A percentile compares a stretch with the other conserved stretches of the same genome.
Conservation (phyloP, 2,113 vertebrate genomes). For the Cyprinodon variegatus region DNA sequence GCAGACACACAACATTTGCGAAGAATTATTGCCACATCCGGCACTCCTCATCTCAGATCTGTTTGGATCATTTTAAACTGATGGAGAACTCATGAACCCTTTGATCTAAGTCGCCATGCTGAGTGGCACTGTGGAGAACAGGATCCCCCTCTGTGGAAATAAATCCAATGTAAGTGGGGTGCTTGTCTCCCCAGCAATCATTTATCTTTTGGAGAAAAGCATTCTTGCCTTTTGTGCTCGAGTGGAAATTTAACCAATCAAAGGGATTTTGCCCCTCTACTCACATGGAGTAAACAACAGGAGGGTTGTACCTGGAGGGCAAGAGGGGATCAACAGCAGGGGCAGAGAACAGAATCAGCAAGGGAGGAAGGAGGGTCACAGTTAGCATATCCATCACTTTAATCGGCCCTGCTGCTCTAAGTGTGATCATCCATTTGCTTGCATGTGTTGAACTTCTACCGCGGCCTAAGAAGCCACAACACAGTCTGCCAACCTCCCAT, state of each 20-base stretch:
- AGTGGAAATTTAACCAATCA: constrained; percentile 59
- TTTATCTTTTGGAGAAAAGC: constrained; percentile 61
- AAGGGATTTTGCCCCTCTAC: constrained; percentile 44
- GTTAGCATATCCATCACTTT: constrained; percentile 62
- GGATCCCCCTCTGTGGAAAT: constrained; percentile 27
- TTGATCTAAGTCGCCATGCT: constrained; percentile 36
- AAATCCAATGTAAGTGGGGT: constrained; percentile 53
- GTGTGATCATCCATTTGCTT: constrained; percentile 48
- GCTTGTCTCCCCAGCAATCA: constrained; percentile 51
- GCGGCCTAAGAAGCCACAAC: constrained; percentile 29
- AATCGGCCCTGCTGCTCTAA: constrained; percentile 52
- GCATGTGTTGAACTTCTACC: constrained; percentile 45
- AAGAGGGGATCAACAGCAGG: constrained; percentile 42
- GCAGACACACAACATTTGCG: neutral
- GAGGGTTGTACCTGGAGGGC: constrained; percentile 65
- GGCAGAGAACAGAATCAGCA: constrained; percentile 16
- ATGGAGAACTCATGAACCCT: constrained; percentile 29
- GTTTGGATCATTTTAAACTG: neutral
- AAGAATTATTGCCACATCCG: neutral
- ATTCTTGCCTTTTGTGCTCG: constrained; percentile 53
- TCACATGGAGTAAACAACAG: constrained; percentile 62
- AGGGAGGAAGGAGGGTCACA: constrained; percentile 23
- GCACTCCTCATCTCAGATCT: neutral
- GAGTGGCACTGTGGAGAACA: constrained; percentile 42
- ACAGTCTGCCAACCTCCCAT: constrained; percentile 33